Evolutionary conservation across 1,140 invertebrate genomes (phyloP).

Genomic region (Eupristina koningsbergeri): DNA sequence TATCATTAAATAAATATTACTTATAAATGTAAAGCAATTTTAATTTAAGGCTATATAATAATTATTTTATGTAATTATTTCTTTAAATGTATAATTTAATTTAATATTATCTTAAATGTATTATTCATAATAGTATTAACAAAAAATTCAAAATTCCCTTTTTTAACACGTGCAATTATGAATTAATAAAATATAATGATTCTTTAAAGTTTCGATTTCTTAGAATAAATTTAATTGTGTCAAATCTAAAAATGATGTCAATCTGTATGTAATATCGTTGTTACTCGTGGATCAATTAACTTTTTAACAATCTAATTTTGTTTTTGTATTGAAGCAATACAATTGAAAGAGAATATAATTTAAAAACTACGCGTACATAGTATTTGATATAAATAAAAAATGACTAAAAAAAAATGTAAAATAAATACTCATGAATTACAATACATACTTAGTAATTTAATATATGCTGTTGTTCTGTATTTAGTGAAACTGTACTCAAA

Average conservation of each 20-base stretch:
- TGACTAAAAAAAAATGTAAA: background rate
- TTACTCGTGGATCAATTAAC: background rate
- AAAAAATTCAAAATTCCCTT: background rate
- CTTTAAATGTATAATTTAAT: no score
- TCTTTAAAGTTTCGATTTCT: no score
- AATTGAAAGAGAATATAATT: background rate
- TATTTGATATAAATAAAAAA: background rate
- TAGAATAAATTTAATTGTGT: background rate
- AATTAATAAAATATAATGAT: no score
- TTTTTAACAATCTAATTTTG: background rate
- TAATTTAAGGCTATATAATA: no score
- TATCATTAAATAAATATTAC: no score
- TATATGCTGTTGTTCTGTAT: conserved; percentile 10
- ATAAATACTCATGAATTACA: background rate
- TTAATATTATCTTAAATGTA: no score
- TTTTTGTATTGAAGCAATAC: background rate
- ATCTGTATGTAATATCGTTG: background rate
- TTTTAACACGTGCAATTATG: background rate
- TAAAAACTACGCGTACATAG: background rate
- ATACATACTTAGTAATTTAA: conserved; percentile 3
- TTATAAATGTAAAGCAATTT: no score
- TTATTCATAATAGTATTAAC: no score
- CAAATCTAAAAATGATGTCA: background rate
- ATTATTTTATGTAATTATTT: no score
- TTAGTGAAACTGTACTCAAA: background rate